Conservation (phyloP, 2,888 invertebrate genomes). For the Halictus ligatus region DNA sequence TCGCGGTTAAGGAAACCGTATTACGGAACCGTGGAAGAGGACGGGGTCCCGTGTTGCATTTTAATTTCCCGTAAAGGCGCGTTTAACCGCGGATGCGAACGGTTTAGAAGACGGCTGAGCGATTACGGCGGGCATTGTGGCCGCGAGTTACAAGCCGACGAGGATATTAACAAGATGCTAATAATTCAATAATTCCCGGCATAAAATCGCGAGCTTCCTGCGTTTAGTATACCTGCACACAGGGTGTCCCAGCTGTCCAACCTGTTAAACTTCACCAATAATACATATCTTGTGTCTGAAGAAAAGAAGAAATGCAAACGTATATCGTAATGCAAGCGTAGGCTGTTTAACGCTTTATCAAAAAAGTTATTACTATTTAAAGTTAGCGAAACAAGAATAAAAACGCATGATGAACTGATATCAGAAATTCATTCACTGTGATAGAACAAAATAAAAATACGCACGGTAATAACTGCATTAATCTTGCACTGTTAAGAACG, state of each 20-base stretch:
- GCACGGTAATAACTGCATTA: no score
- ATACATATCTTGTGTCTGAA: fast-evolving
- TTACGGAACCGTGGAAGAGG: background rate
- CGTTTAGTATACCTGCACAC: background rate
- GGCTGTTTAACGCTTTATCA: background rate
- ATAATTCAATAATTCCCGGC: constrained; percentile 52
- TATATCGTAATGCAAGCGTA: background rate
- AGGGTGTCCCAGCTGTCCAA: background rate
- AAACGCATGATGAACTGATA: background rate
- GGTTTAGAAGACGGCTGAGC: constrained; percentile 34
- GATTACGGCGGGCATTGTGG: constrained; percentile 34
- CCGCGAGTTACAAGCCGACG: constrained; percentile 31
- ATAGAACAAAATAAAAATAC: background rate
- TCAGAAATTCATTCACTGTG: background rate
- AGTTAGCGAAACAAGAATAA: background rate
- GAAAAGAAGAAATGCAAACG: background rate
- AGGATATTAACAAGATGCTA: constrained; percentile 45
- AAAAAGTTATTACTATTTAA: no score
- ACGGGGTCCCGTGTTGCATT: constrained; percentile 11
- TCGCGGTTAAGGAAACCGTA: constrained; percentile 15
- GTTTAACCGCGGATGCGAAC: constrained; percentile 34
- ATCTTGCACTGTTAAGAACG: no score
- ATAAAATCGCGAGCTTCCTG: constrained; percentile 48
- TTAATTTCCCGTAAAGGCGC: constrained; percentile 4
- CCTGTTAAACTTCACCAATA: background rate